phyloP scores from a whole-genome alignment of 2,113 vertebrate species.

The Perca flavescens region DNA sequence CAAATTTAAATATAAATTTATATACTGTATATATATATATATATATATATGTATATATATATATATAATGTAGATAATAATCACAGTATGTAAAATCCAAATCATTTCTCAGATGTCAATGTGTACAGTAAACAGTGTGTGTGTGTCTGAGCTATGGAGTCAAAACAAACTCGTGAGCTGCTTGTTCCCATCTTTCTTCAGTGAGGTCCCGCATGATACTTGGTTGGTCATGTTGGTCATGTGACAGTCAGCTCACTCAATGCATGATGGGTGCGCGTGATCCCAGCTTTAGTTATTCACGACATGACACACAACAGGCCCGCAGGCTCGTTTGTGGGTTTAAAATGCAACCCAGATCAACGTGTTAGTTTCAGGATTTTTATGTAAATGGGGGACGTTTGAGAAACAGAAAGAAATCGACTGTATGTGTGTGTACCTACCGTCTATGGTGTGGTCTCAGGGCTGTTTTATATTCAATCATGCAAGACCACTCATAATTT shows the following conservation, averaged over 20 bases:
- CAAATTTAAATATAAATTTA: too few relatives aligned
- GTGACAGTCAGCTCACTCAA: not conserved
- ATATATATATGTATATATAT: too few relatives aligned
- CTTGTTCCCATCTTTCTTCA: not conserved
- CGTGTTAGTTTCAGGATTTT: not conserved
- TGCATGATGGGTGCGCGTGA: not conserved
- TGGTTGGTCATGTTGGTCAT: conserved; percentile 10
- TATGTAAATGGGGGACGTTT: not conserved
- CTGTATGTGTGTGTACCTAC: too few relatives aligned
- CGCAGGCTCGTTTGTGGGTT: not conserved
- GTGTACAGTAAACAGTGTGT: not conserved
- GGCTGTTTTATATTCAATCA: not conserved
- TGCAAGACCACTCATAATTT: not conserved
- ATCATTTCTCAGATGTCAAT: not conserved
- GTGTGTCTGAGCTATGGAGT: not conserved
- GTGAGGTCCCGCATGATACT: not conserved
- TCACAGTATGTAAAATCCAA: not conserved
- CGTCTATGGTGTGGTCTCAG: not conserved
- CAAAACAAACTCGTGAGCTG: not conserved
- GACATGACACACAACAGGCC: not conserved
- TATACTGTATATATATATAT: too few relatives aligned
- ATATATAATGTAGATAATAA: not conserved
- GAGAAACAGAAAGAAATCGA: too few relatives aligned
- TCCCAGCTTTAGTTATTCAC: not conserved
- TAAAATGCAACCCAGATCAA: not conserved